These are phyloP conservation scores for Phylloscopus whistleri DNA, from an alignment of 2,113 vertebrate genomes.

Conservation along the genomic window DNA sequence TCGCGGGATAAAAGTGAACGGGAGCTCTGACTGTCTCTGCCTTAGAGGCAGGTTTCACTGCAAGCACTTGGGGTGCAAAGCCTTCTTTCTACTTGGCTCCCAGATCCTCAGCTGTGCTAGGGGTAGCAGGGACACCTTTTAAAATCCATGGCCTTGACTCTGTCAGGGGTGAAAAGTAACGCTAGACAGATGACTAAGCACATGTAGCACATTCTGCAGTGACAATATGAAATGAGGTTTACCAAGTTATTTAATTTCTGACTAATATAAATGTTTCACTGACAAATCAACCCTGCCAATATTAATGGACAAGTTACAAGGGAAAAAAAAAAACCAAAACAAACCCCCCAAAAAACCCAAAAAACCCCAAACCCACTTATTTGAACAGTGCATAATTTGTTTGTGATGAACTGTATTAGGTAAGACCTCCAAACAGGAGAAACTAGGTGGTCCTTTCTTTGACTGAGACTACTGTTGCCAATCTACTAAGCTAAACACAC, in stretches of 20 bases:
- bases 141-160: not conserved
- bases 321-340: no score
- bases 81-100: not conserved
- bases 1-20: not conserved
- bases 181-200: not conserved
- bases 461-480: not conserved
- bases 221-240: not conserved
- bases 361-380: not conserved
- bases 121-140: not conserved
- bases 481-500: conserved; percentile 24
- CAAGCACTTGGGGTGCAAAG: not conserved
- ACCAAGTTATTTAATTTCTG: not conserved
- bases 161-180: not conserved
- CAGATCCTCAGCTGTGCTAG: not conserved
- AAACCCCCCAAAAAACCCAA: no score
- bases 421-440: not conserved
- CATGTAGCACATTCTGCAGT: not conserved
- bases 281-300: not conserved
- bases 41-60: not conserved
- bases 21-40: not conserved
- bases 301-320: not conserved
- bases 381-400: not conserved
- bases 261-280: not conserved
- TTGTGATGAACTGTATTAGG: not conserved
- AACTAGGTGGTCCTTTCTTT: conserved; percentile 49